phyloP scores from a whole-genome alignment of 1,140 invertebrate species.

The Hylyphantes graminicola region DNA sequence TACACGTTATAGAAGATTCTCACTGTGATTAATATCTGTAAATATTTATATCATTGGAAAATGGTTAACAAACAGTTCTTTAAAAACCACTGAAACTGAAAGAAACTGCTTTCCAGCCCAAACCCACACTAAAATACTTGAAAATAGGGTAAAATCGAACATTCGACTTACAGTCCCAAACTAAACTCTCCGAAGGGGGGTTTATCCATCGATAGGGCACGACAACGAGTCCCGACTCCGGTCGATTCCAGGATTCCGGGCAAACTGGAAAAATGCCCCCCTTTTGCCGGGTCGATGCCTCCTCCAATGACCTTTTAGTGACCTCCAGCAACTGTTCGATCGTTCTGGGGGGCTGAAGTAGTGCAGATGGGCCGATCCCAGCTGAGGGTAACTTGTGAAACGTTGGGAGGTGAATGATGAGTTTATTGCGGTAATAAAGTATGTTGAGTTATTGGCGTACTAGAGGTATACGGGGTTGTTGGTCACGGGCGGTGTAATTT shows the following conservation, averaged over 20 bases:
- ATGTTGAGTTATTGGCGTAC: too few relatives aligned
- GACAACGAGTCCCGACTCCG: slow-evolving; percentile 31
- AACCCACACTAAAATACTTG: background rate
- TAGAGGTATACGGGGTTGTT: too few relatives aligned
- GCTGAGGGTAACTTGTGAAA: too few relatives aligned
- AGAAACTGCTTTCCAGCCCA: background rate
- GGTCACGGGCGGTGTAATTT: too few relatives aligned
- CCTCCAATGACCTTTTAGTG: slow-evolving; percentile 33
- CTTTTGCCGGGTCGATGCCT: slow-evolving; percentile 36
- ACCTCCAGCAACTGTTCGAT: slow-evolving; percentile 52
- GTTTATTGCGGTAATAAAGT: too few relatives aligned
- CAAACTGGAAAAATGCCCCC: background rate
- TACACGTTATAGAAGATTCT: too few relatives aligned
- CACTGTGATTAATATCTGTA: background rate
- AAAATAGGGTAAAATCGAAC: slow-evolving; percentile 27
- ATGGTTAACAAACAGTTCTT: background rate
- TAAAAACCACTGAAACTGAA: background rate
- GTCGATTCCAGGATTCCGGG: slow-evolving; percentile 29
- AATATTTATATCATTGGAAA: background rate
- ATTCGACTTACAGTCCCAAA: slow-evolving; percentile 20
- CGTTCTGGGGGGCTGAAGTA: slow-evolving; percentile 4
- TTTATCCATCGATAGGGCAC: slow-evolving; percentile 8
- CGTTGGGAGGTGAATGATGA: too few relatives aligned
- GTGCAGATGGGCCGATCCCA: too few relatives aligned
- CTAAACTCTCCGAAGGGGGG: slow-evolving; percentile 10